Percentiles rank a stretch among this genome's conserved stretches.
phyloP scores from a whole-genome alignment of 2,888 invertebrate genomes.

The Sphinx pinastri region DNA sequence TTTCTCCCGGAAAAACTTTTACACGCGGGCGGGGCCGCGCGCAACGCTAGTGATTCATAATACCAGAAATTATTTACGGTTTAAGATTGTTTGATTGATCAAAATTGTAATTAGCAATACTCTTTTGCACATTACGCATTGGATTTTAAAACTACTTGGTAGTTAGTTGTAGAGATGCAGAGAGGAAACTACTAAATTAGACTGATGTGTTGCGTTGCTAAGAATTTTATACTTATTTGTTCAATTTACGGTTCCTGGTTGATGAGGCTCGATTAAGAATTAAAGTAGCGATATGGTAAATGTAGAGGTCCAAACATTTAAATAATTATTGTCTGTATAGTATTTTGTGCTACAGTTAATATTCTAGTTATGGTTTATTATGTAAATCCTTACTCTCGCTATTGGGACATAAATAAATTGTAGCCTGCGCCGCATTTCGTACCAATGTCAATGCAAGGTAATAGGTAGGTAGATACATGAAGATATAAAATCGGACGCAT shows the following conservation, averaged over 20 bases:
- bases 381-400: no score
- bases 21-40: no score
- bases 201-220: neutral
- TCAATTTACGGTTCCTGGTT: neutral
- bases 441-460: neutral
- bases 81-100: no score
- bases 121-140: no score
- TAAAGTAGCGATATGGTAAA: no score
- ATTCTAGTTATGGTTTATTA: no score
- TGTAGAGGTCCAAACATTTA: no score
- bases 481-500: constrained; percentile 58
- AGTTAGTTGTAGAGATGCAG: neutral
- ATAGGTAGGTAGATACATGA: neutral
- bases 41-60: no score
- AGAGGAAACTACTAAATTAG: neutral
- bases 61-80: neutral
- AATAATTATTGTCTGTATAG: no score
- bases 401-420: neutral
- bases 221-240: neutral
- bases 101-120: no score
- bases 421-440: neutral
- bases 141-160: neutral
- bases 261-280: neutral
- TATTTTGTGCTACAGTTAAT: no score
- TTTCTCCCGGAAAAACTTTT: no score